Conservation (phyloP, 2,888 invertebrate genomes). For the Acanthopleura granulata region DNA sequence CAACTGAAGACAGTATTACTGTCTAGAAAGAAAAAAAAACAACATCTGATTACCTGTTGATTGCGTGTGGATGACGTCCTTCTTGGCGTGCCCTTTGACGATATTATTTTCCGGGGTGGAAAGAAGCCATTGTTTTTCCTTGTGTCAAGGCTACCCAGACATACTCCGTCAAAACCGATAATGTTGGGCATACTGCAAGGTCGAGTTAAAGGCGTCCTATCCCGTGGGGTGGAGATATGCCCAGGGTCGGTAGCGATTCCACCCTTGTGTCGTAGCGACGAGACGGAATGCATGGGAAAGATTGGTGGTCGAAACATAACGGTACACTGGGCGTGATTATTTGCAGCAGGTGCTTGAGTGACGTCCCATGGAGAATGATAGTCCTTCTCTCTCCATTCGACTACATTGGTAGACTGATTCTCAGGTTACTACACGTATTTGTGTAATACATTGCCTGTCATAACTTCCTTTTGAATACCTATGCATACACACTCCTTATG, state of each 20-base stretch:
- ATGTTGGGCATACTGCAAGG: background rate
- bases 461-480: no score
- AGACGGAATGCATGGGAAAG: background rate
- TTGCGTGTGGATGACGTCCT: no score
- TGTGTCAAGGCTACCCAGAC: background rate
- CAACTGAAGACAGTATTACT: no score
- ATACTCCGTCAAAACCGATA: background rate
- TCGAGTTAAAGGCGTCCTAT: background rate
- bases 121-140: background rate
- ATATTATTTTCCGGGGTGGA: background rate
- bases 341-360: no score
- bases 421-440: no score
- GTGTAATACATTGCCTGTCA: no score
- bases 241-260: background rate
- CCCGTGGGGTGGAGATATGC: background rate
- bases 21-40: no score
- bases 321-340: background rate
- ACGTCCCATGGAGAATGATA: no score
- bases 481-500: no score
- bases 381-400: no score
- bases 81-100: background rate
- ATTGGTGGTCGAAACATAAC: background rate
- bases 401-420: no score
- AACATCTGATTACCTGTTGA: background rate
- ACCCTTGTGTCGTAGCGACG: background rate